These are phyloP conservation scores for Ashinkailepas kermadecensis DNA, from an alignment of 2,888 invertebrate genomes.

Conservation along the genomic window DNA sequence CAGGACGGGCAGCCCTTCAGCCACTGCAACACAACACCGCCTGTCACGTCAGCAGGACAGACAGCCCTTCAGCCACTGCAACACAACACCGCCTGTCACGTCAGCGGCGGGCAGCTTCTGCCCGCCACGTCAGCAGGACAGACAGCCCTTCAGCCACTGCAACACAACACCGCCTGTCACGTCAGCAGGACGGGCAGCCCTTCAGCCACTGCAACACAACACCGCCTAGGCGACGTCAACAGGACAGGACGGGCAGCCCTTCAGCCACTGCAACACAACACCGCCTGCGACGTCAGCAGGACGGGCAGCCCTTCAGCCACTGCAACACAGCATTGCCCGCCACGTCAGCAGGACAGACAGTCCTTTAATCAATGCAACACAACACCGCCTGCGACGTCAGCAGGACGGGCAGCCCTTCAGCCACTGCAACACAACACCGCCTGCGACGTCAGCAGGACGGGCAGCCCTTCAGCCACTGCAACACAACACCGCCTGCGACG, in stretches of 20 bases:
- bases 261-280: neutral
- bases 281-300: neutral
- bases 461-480: neutral
- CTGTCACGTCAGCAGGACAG: neutral
- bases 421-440: too few relatives aligned
- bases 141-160: slow-evolving; percentile 4
- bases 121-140: slow-evolving; percentile 1
- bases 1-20: neutral
- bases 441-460: neutral
- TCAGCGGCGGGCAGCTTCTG: too few relatives aligned
- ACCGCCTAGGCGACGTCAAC: neutral
- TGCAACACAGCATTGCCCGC: too few relatives aligned
- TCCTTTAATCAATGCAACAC: too few relatives aligned
- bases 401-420: too few relatives aligned
- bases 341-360: too few relatives aligned
- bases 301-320: neutral
- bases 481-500: neutral
- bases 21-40: neutral
- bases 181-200: too few relatives aligned
- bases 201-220: too few relatives aligned
- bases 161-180: too few relatives aligned
- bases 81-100: too few relatives aligned
- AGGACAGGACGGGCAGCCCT: neutral
- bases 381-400: too few relatives aligned
- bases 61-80: neutral